phyloP scores from a whole-genome alignment of 2,113 vertebrate species.

The Menidia beryllina region DNA sequence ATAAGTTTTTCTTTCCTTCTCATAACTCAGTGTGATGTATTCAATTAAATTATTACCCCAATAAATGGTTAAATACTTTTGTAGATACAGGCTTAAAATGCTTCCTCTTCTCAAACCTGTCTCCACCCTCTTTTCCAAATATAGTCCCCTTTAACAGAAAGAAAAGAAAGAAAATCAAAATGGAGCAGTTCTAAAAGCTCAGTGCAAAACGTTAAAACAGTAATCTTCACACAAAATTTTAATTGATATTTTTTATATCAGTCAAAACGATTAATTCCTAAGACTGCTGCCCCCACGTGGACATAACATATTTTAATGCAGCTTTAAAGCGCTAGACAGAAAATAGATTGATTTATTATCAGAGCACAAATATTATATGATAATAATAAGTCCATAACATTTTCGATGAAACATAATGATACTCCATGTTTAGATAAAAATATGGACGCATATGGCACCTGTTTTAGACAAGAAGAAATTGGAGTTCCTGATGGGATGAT shows the following conservation, averaged over 20 bases:
- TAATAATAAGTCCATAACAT: too few species aligned
- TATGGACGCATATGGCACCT: too few species aligned
- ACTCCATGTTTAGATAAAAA: too few species aligned
- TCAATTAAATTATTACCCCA: background rate
- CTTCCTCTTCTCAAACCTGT: background rate
- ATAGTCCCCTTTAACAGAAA: background rate
- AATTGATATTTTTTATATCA: too few species aligned
- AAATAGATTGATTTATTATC: background rate
- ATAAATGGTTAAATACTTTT: background rate
- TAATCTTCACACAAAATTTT: too few species aligned
- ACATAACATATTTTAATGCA: background rate
- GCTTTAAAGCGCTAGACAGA: background rate
- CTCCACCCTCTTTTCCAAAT: background rate
- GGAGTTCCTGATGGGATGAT: too few species aligned
- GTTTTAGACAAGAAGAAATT: too few species aligned
- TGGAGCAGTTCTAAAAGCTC: background rate
- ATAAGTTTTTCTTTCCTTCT: background rate
- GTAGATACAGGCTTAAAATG: background rate
- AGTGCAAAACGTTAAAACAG: too few species aligned
- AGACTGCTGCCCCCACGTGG: slow-evolving; percentile 3
- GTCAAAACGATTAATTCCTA: background rate
- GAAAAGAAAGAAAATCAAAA: background rate
- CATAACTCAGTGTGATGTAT: background rate
- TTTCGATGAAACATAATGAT: too few species aligned
- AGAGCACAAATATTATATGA: background rate